Evolutionary conservation across 2,797 vertebrate genomes (phyloP), one percentile per base, ranked within the genome.

Genomic region (Pangasius sanitwongsei): DNA sequence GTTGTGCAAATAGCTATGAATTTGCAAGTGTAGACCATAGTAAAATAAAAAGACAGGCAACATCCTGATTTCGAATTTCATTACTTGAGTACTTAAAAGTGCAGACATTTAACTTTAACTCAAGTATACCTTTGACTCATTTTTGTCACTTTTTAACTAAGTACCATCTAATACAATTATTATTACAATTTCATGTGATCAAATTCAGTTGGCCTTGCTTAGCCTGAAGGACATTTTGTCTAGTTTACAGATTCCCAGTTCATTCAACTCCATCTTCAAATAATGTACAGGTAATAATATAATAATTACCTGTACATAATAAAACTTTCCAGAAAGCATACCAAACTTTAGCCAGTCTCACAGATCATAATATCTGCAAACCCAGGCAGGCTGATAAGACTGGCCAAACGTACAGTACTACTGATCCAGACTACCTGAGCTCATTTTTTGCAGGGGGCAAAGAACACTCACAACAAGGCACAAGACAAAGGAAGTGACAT

Each of bases 401-500:
- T 44, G 34, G 63, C 28, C 31, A 82, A 80, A 72, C 6, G 3
- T 65, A 48, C 37, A 70, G 25, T 25, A 23, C 16, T 84, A 18
- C 28, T 67, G 31, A 67, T 55, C 65, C 34, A 61, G 13, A 69
- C 48, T 67, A 63, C 20, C 69, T 31, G 18, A 69, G 77, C 44
- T 65, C 41, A 50, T 69, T n/a, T 83, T 50, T 41, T 25, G 13
- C 83, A 81, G 91, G 65, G 77, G 67, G 84, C 87, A 44, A 90
- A 87, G 89, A 34, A 93, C 90, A 93, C 86, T 80, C 87, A 93
- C 88, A 94, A 80, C 91, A 90, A 90, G 88, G 82, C 90, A 93
- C 91, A 92, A 90, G 77, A 92, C 92, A 91, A 89, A 94, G 91
- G 90, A 94, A 92, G 94, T 94, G 95, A 96, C 94, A 94, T 95